phyloP scores from a whole-genome alignment of 2,888 invertebrate genomes.

The Parnassius mnemosyne region DNA sequence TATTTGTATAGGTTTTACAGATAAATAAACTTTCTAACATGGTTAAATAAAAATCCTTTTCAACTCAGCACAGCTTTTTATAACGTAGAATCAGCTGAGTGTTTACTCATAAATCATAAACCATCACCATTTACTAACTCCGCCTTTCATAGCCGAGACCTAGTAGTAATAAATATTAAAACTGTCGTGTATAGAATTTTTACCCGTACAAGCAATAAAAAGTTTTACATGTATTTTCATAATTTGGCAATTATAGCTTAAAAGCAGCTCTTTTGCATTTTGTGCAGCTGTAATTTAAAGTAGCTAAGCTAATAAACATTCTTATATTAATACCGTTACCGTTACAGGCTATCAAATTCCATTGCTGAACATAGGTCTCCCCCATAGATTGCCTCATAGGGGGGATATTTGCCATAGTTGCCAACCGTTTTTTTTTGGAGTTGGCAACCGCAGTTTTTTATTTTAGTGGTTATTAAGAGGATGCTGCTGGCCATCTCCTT shows the following conservation, averaged over 20 bases:
- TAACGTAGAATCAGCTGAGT: background rate
- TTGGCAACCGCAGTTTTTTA: no score
- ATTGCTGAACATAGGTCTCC: no score
- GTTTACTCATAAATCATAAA: constrained; percentile 16
- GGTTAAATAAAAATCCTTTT: background rate
- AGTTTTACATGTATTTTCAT: constrained; percentile 12
- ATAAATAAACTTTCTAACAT: no score
- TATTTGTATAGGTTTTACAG: no score
- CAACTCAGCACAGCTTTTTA: background rate
- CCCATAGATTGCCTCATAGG: no score
- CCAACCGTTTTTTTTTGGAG: no score
- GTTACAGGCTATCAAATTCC: no score
- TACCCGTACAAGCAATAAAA: constrained; percentile 19
- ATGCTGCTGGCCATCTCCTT: no score
- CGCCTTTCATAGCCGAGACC: background rate
- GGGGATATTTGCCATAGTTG: no score
- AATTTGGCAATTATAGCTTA: constrained; percentile 21
- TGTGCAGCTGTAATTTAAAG: constrained; percentile 4
- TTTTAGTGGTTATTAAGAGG: no score
- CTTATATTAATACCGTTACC: no score
- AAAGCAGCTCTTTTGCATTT: constrained; percentile 11
- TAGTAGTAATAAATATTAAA: constrained; percentile 17
- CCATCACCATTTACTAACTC: background rate
- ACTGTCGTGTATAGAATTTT: constrained; percentile 18
- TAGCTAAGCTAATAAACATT: background rate